Evolutionary conservation across 1,140 invertebrate genomes (phyloP), one percentile per base, ranked within the genome.

Genomic region (Danaus plexippus): DNA sequence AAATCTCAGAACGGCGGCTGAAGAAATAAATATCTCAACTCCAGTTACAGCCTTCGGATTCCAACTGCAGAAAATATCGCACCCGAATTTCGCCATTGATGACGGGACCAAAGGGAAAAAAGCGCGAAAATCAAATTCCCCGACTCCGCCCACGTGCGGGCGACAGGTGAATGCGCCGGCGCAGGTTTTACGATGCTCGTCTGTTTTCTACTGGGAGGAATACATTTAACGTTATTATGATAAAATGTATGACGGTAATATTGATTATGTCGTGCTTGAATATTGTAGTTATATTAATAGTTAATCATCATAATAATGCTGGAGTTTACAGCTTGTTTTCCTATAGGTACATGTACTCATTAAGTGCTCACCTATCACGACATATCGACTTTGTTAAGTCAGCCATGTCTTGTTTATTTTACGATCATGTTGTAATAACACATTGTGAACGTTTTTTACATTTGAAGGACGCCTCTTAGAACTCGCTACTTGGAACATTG

Each of bases 111-210:
- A 75, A 75, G 60, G 64, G 67, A 75, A 81, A 80, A 80, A 82
- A 74, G 73, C 70, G 75, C 64, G 80, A 74, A 75, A 71, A 54
- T 58, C 64, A 64, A 69, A 77, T 77, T 71, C 74, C 63, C 40
- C 13, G 60, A 61, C 78, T 63, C 67, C 77, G 71, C 80, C 74
- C 78, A 77, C 74, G 64, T 71, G 73, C 65, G 62, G 50, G 57
- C 60, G 79, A 82, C 79, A 84, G 77, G 75, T 85, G 81, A 82
- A 80, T 83, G 77, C 77, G 74, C 73, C 70, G 54, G 63, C 76
- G 76, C 75, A 80, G 74, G 64, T 49, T 44, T 11, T 69, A 70
- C 64, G 76, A 73, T 69, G 71, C 69, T 72, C 67, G 61, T 77
- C 75, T 80, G 72, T 80, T 76, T 81, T 74, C 71, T 32, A 49